Evolutionary conservation across 2,888 invertebrate genomes (phyloP), one percentile per base, ranked within the genome.

Genomic region (Meghimatium bilineatum): DNA sequence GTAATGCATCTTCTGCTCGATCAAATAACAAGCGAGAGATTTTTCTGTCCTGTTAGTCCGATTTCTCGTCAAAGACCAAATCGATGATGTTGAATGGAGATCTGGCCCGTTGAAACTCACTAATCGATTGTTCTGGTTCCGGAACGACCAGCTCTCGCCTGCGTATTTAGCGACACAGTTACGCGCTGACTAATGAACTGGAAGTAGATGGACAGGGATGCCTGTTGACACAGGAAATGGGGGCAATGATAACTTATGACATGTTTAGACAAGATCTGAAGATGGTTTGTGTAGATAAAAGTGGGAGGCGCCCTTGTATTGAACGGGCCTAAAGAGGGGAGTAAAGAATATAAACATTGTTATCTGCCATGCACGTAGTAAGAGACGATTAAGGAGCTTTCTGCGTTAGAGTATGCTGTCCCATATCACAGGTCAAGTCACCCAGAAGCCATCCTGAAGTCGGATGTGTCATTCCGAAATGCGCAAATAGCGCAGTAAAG

Each of bases 111-210:
- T 76, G 69, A 32, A 34, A 52, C 56, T 29, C 56, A n/a, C 14
- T 38, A 34, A 80, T 80, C 80, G 80, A 80, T 80, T 80, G 71
- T 29, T 69, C 69, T 49, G 66, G 80, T 80, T 80, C 80, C 80
- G 80, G 80, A 71, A 32, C 71, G 71, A 52, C 56, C 69, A 23
- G 34, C 71, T 71, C 52, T 34, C 67, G 49, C 80, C 56, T 80
- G 80, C 80, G 80, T 69, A 80, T 26, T 32, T 29, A 80, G 69
- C 52, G 56, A 6, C 29, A 44, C 14, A 34, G 56, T 80, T 71
- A 80, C 52, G 5, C 29, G 23, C 12, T 10, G 67, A 49, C 80
- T 80, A 80, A 80, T 80, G 80, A 52, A 29, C 56, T 49, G 34
- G 12, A 12, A 44, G 69, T 71, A 49, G 26, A 23, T 29, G 44